Base-by-base conservation (phyloP, 2,113 vertebrate genomes). In the Hymenochirus boettgeri region DNA sequence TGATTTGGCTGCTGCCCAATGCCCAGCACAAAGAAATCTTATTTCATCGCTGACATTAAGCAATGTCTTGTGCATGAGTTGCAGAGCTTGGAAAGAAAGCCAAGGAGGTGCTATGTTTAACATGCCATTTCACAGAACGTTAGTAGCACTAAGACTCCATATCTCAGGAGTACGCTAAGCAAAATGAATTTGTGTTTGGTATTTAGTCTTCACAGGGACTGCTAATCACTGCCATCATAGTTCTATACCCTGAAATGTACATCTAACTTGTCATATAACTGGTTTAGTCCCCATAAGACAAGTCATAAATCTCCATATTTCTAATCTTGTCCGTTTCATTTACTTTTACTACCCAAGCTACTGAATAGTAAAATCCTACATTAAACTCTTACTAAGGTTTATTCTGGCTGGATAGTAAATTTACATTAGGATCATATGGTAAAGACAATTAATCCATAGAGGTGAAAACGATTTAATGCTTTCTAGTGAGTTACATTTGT, bases 11-110 rank as follows among this genome's bases (percentile, higher is more conserved):
- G 37, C 29, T 31, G 22, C 21, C 61, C 61, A 63, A n/a, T 10
- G 50, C n/a, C 61, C 48, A 31, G 31, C 26, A 24, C 52, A 65
- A 65, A 65, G 54, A 4, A 10, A 65, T 57, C 29, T 50, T 65
- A 50, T 50, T 57, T 65, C 54, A 57, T 51, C 23, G 23, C 17
- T 19, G 45, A 37, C 63, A 57, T 50, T 46, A 57, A 65, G 26
- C n/a, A 57, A 57, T 57, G 27, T 33, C 53, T 48, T 57, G 53
- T 50, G 63, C 45, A 50, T 45, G 57, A 57, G 48, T 29, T 50
- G 45, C 63, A 65, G 13, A 8, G 37, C 52, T 31, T 65, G 54
- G 37, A 54, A 65, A 57, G 52, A 17, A 50, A 35, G n/a, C 23
- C 24, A 22, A 58, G 45, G 45, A 57, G 63, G 54, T 50, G 54